Base-by-base conservation (phyloP, 1,140 invertebrate species). In the Drosophila athabasca region DNA sequence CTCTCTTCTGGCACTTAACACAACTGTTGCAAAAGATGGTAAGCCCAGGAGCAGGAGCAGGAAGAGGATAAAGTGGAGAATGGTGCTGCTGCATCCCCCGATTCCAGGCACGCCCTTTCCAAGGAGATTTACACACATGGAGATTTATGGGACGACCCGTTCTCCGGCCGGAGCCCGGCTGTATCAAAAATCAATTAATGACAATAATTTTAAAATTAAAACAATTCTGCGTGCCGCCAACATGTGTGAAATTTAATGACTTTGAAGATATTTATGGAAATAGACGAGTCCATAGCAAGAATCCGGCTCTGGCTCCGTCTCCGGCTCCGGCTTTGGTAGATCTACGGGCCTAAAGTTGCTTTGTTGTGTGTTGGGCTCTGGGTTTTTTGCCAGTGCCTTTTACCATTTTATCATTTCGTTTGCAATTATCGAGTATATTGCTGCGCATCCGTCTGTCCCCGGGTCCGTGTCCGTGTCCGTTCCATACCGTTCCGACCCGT, bases 211-310 rank as follows among this genome's bases (percentile, higher is more conserved):
- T 83, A 88, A 88, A 88, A 88, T 88, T 79, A 89, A 88, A 88
- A 89, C 79, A 79, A 88, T 89, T 89, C 83, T 67, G 68, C 58
- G 65, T 64, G 73, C 76, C 80, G 73, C 76, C 84, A 89, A 68
- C 83, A 89, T 88, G 83, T 88, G 83, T 89, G 84, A 89, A 88
- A 88, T 88, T 88, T 88, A 88, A 88, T 88, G 83, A 88, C 83
- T 88, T 83, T 79, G 83, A 88, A 88, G 83, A 88, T 88, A 88
- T 88, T 88, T 88, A 88, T 83, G 84, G 76, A 87, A 85, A 66
- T 77, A 71, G 68, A 62, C 24, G 24, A 26, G 24, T 26, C 24
- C 24, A 5, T 26, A 26, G 50, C 26, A 69, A 55, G 58, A 31
- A 15, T n/a, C 29, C 22, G 13, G 19, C 45, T 13, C 11, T 43